phyloP scores from a whole-genome alignment of 1,140 invertebrate genomes.

The Sipha flava region DNA sequence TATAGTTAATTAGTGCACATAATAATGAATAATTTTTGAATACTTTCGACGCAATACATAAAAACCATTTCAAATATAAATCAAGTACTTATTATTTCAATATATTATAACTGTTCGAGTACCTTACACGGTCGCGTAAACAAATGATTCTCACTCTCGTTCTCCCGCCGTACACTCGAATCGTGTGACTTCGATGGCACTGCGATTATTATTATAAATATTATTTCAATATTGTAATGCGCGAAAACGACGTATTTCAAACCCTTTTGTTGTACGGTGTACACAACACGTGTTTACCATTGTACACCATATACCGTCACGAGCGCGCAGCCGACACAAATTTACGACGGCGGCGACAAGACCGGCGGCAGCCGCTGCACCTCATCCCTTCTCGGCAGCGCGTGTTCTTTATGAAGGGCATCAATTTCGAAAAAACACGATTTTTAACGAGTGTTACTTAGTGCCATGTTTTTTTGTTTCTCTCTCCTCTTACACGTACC shows the following conservation, averaged over 20 bases:
- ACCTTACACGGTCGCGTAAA: too few relatives aligned
- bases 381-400: background rate
- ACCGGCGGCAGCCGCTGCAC: too few relatives aligned
- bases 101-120: too few relatives aligned
- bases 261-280: background rate
- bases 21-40: too few relatives aligned
- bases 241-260: background rate
- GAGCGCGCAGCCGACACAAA: background rate
- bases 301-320: too few relatives aligned
- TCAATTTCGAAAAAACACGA: background rate
- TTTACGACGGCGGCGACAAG: background rate
- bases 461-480: background rate
- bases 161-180: too few relatives aligned
- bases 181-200: background rate
- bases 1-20: too few relatives aligned
- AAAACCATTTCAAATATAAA: too few relatives aligned
- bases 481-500: background rate
- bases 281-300: background rate
- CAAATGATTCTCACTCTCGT: too few relatives aligned
- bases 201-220: background rate
- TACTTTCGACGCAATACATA: too few relatives aligned
- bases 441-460: conserved; percentile 10
- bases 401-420: background rate
- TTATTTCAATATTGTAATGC: background rate
- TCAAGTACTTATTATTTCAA: too few relatives aligned